A percentile compares a stretch with the other conserved stretches of the same genome.
These are phyloP conservation scores for Mamestra brassicae DNA, from an alignment of 2,888 invertebrate species.

Conservation along the genomic window DNA sequence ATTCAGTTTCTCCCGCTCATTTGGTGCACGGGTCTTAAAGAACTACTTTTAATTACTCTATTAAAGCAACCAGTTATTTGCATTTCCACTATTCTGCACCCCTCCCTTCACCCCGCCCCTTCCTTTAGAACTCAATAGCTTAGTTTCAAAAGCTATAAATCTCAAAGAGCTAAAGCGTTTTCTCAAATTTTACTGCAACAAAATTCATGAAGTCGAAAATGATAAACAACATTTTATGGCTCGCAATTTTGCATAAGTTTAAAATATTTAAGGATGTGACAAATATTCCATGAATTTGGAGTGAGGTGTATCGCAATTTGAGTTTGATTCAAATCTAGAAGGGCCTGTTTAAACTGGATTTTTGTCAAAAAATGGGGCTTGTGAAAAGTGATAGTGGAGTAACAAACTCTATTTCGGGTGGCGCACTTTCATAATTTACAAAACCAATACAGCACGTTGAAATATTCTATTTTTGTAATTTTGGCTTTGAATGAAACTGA, in stretches of 20 bases:
- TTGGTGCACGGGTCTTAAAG: constrained; percentile 25
- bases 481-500: too few relatives aligned
- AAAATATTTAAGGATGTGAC: constrained; percentile 27
- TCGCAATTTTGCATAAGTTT: constrained; percentile 28
- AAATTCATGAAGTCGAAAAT: constrained; percentile 54
- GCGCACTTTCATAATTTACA: too few relatives aligned
- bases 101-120: not conserved
- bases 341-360: not conserved
- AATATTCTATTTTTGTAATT: too few relatives aligned
- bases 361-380: too few relatives aligned
- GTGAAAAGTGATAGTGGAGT: too few relatives aligned
- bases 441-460: too few relatives aligned
- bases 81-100: constrained; percentile 21
- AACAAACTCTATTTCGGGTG: too few relatives aligned
- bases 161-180: constrained; percentile 28
- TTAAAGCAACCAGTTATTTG: constrained; percentile 43
- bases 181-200: constrained; percentile 50
- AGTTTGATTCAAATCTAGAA: not conserved
- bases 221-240: constrained; percentile 46
- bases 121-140: constrained; percentile 44
- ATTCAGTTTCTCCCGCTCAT: constrained; percentile 26
- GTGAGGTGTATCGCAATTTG: not conserved
- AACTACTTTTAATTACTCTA: constrained; percentile 52
- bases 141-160: constrained; percentile 50
- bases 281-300: constrained; percentile 15